Base-by-base conservation (phyloP, 2,888 invertebrate genomes). In the Meta bourneti region DNA sequence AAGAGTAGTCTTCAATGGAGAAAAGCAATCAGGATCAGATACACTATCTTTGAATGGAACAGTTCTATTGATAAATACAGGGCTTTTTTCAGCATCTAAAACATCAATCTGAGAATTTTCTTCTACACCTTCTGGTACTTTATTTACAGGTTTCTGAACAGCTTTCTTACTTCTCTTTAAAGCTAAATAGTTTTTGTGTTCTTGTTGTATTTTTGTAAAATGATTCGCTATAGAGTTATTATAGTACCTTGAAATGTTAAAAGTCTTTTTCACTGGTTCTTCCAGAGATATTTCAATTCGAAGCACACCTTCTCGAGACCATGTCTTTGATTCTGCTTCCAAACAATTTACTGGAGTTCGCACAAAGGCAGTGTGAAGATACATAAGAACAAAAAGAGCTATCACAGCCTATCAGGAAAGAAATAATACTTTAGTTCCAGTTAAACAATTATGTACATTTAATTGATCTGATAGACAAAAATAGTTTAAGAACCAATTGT, bases 281-380 rank as follows among this genome's bases (percentile, higher is more conserved):
- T 91, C 91, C 2, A 84, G n/a, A 69, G 87, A 83, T 9, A 96
- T 94, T 95, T 99, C 98, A 16, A 99, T 98, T 93, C 98, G 96
- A 20, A 99, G 96, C 93, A 99, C 98, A 6, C 99, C 99, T 95
- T 98, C 98, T 93, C 98, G 96, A 0, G 99, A 99, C 99, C 99
- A 99, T 13, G 97, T 96, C 93, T 97, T 96, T 94, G 97, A 96
- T 72, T 98, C 96, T 95, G 97, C 97, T 94, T 98, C 97, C 94
- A 99, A 96, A 95, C 99, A 99, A 94, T 98, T 98, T 87, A 98
- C 97, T 8, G 99, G 98, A 93, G 98, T 97, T 94, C 98, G 96
- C 79, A 98, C 98, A 95, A 99, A 99, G 93, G 98, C 97, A 95
- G 98, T 96, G 95, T 99, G 99, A 94, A 99, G 98, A 95, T 99